Conservation (phyloP, 2,888 invertebrate species). For the Torymus tubicola region DNA sequence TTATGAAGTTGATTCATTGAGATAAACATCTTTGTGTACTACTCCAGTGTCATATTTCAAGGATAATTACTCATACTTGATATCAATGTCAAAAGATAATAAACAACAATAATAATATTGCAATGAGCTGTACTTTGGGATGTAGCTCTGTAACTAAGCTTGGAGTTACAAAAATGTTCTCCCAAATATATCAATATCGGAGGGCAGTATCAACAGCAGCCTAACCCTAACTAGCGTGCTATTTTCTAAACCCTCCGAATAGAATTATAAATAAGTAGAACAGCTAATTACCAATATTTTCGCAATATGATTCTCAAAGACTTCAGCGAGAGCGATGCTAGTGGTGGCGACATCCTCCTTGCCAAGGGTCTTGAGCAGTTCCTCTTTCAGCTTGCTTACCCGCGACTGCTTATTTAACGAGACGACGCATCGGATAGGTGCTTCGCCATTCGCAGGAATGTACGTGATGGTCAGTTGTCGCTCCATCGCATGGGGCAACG, state of each 20-base stretch:
- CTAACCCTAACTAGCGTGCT: slow-evolving; percentile 65
- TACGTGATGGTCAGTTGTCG: slow-evolving; percentile 79
- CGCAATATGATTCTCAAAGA: slow-evolving; percentile 80
- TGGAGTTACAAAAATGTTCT: slow-evolving; percentile 73
- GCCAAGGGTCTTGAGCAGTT: slow-evolving; percentile 75
- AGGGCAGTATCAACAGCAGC: slow-evolving; percentile 73
- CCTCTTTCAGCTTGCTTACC: slow-evolving; percentile 78
- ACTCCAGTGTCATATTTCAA: too few relatives aligned
- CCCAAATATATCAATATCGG: slow-evolving; percentile 68
- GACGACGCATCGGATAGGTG: slow-evolving; percentile 77
- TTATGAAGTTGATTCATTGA: too few relatives aligned
- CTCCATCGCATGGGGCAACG: slow-evolving; percentile 81
- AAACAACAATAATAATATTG: slow-evolving; percentile 14
- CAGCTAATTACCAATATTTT: slow-evolving; percentile 78
- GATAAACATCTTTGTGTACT: too few relatives aligned
- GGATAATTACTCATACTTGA: too few relatives aligned
- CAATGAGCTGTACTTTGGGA: slow-evolving; percentile 66
- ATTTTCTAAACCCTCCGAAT: slow-evolving; percentile 73
- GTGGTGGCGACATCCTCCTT: slow-evolving; percentile 72
- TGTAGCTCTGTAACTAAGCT: slow-evolving; percentile 73
- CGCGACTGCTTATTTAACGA: slow-evolving; percentile 80
- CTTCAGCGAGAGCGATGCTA: slow-evolving; percentile 79
- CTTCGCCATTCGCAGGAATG: slow-evolving; percentile 76
- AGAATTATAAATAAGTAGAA: slow-evolving; percentile 28
- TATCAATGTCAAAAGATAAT: background rate